Base-by-base conservation (phyloP, 1,140 invertebrate genomes). In the Spodoptera frugiperda region DNA sequence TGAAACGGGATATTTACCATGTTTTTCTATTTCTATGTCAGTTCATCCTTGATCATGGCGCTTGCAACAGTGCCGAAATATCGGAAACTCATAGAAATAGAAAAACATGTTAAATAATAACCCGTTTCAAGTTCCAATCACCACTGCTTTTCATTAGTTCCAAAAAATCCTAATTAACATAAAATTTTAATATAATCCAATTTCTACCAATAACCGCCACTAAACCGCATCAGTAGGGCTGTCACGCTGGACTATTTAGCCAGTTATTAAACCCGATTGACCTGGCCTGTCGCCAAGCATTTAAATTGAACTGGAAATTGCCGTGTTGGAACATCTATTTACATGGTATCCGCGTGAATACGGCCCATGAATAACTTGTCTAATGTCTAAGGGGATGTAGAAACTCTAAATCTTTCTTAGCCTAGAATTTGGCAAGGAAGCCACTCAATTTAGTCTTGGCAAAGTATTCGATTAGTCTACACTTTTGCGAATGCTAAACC, bases 271-370 rank as follows among this genome's bases (percentile, higher is more conserved):
- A 25, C 44, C 77, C 33, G 33, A 39, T 39, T 75, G 76, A 55
- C 25, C 65, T 82, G 80, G 80, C 70, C 48, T 70, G 15, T 44
- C 78, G 80, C 80, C 80, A 82, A 78, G 75, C 78, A 77, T 78
- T 79, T 72, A 79, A 79, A 79, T 79, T 78, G 78, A 77, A 82
- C 68, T 61, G 61, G 74, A 30, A 67, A 65, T 44, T 53, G 46
- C 46, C 68, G 46, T 76, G 54, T 76, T 72, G 17, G 54, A 59
- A 76, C 78, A 71, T 71, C 30, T 76, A 80, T 74, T 77, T 46
- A 48, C 59, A 51, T 77, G 57, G 30, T 67, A 72, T 68, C 67
- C 17, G 30, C 39, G 15, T 67, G 46, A 76, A 67, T 54, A 21
- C 33, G 30, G 33, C 49, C 17, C 61, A 59, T 73, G 54, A 48